A percentile compares a stretch with the other conserved stretches of the same genome.
Evolutionary conservation across 2,797 vertebrate species (phyloP).

Genomic region (Kryptolebias ocellatus): DNA sequence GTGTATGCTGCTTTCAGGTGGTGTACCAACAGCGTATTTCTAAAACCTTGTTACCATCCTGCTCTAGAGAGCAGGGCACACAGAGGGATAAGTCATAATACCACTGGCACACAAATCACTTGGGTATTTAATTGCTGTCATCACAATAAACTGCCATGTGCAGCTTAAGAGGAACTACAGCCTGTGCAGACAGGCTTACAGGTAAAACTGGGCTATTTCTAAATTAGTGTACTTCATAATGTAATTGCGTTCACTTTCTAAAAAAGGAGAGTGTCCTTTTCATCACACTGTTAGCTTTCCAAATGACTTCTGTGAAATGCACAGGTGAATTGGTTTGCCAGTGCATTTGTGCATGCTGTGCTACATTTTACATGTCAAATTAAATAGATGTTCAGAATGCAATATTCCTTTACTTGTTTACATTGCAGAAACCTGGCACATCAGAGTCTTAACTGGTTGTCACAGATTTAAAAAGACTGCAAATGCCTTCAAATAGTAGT

Average conservation of each 20-base stretch:
- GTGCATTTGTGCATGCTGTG: conserved; percentile 25
- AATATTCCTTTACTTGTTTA: conserved; percentile 3
- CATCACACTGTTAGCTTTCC: conserved; percentile 41
- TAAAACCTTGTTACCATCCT: conserved; percentile 49
- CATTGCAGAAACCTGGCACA: conserved; percentile 7
- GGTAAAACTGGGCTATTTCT: conserved; percentile 70
- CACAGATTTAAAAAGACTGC: conserved; percentile 1
- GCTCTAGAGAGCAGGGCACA: conserved; percentile 39
- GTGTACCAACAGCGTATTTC: conserved; percentile 33
- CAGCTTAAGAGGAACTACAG: conserved; percentile 66
- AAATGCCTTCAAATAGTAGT: conserved; percentile 3
- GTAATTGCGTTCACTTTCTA: conserved; percentile 71
- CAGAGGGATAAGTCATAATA: conserved; percentile 69
- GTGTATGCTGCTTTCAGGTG: conserved; percentile 36
- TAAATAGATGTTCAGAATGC: conserved; percentile 26
- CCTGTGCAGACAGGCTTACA: conserved; percentile 69
- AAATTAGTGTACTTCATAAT: conserved; percentile 74
- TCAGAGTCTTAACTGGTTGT: not conserved
- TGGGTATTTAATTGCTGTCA: conserved; percentile 79
- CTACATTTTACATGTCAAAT: conserved; percentile 23
- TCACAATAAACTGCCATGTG: conserved; percentile 66
- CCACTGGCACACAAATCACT: conserved; percentile 63
- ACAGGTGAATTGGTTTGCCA: conserved; percentile 16
- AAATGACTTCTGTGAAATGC: conserved; percentile 24
- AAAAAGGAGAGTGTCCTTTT: conserved; percentile 60